Percentiles rank a stretch among this genome's conserved stretches.
Evolutionary conservation across 2,113 vertebrate species (phyloP).

Genomic region (Antechinus flavipes): DNA sequence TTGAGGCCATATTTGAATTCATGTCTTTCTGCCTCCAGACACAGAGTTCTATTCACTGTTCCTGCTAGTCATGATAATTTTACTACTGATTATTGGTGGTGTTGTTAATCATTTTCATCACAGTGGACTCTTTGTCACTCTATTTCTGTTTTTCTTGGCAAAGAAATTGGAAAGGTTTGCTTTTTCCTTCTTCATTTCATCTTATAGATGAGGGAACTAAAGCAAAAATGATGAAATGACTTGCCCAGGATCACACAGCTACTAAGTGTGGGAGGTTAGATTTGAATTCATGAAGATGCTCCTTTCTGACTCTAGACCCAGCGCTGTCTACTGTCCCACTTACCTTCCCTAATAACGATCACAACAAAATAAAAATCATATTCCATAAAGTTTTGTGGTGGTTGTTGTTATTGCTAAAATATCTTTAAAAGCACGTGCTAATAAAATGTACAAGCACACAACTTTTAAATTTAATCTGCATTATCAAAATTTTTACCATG

Average conservation of each 20-base stretch:
- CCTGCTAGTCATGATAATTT: background rate
- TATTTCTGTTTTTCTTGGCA: background rate
- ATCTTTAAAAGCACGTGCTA: background rate
- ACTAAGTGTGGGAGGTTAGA: background rate
- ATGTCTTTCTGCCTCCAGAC: background rate
- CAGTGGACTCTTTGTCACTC: background rate
- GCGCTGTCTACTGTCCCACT: background rate
- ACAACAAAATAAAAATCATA: background rate
- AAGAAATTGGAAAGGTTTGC: background rate
- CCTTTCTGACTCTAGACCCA: background rate
- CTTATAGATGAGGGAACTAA: background rate
- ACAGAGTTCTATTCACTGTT: background rate
- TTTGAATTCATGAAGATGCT: background rate
- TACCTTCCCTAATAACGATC: background rate
- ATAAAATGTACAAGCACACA: background rate
- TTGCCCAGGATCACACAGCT: background rate
- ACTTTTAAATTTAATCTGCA: background rate
- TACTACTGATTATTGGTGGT: background rate
- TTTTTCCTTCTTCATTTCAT: background rate
- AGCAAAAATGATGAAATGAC: background rate
- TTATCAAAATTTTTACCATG: background rate
- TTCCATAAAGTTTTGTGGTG: background rate
- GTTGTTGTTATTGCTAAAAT: background rate
- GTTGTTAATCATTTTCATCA: background rate
- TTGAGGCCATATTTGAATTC: background rate